Conservation (phyloP, 2,888 invertebrate genomes). For the Noctua fimbriata region DNA sequence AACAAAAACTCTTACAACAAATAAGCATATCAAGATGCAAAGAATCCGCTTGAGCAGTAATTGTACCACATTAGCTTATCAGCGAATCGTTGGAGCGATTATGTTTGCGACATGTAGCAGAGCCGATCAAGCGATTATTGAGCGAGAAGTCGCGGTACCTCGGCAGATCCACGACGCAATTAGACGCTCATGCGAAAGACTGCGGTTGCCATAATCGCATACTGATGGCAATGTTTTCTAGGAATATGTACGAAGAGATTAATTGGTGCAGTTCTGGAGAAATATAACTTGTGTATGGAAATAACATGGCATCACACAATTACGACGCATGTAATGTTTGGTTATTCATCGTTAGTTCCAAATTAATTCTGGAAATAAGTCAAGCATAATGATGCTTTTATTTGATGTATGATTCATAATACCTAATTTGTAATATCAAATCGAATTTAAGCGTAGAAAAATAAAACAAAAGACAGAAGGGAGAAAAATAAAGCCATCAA, state of each 20-base stretch:
- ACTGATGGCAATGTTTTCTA: conserved; percentile 41
- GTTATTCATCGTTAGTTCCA: background rate
- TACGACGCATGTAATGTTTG: background rate
- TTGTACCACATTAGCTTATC: conserved; percentile 40
- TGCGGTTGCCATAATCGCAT: conserved; percentile 31
- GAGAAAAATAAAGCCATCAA: background rate
- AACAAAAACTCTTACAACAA: conserved; percentile 13
- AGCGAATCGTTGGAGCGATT: conserved; percentile 35
- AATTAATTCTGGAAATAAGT: background rate
- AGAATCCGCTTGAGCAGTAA: conserved; percentile 27
- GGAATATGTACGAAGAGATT: conserved; percentile 27
- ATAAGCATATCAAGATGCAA: background rate
- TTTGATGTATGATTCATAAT: conserved; percentile 8
- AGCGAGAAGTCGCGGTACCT: conserved; percentile 17
- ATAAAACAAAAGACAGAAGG: too few relatives aligned
- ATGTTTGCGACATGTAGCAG: conserved; percentile 31
- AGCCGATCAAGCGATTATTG: conserved; percentile 47
- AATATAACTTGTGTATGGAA: conserved; percentile 4
- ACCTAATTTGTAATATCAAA: background rate
- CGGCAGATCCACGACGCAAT: conserved; percentile 42
- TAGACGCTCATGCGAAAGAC: conserved; percentile 37
- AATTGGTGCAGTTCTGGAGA: conserved; percentile 39
- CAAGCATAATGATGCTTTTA: background rate
- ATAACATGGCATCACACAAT: background rate
- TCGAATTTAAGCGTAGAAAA: too few relatives aligned